phyloP scores from a whole-genome alignment of 2,797 vertebrate genomes.

The Acanthurus leucopareius region DNA sequence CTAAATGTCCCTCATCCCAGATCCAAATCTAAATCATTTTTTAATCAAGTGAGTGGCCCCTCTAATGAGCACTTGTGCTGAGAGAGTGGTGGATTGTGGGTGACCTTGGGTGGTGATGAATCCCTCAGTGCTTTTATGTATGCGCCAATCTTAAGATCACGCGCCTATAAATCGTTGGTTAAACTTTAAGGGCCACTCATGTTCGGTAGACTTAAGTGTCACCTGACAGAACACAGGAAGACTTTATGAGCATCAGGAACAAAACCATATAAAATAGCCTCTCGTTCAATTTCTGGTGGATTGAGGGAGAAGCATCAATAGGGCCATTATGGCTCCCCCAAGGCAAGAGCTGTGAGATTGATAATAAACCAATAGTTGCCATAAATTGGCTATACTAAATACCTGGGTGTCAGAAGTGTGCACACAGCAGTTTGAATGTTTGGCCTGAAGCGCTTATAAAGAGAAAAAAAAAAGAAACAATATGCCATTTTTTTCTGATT shows the following conservation, averaged over 20 bases:
- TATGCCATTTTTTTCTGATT: conserved; percentile 16
- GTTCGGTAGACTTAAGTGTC: conserved; percentile 59
- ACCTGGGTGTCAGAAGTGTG: conserved; percentile 44
- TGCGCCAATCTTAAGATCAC: conserved; percentile 60
- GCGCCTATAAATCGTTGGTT: conserved; percentile 68
- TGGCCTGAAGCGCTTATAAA: conserved; percentile 19
- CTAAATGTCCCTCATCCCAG: conserved; percentile 65
- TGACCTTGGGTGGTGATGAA: conserved; percentile 77
- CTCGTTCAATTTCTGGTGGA: conserved; percentile 64
- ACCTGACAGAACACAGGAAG: conserved; percentile 59
- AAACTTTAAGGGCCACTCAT: conserved; percentile 60
- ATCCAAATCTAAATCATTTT: conserved; percentile 83
- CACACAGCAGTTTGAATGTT: conserved; percentile 36
- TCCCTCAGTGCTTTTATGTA: conserved; percentile 79
- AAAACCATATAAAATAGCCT: conserved; percentile 68
- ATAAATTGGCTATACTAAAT: conserved; percentile 61
- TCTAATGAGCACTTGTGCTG: conserved; percentile 76
- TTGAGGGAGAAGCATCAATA: conserved; percentile 57
- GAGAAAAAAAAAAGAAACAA: neutral
- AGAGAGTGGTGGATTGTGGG: conserved; percentile 51
- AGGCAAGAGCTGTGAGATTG: conserved; percentile 44
- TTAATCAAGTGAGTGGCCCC: conserved; percentile 85
- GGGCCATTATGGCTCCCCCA: conserved; percentile 54
- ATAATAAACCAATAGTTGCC: conserved; percentile 68
- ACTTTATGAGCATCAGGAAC: conserved; percentile 69